phyloP scores from a whole-genome alignment of 2,113 vertebrate genomes.

The Cisticola juncidis region DNA sequence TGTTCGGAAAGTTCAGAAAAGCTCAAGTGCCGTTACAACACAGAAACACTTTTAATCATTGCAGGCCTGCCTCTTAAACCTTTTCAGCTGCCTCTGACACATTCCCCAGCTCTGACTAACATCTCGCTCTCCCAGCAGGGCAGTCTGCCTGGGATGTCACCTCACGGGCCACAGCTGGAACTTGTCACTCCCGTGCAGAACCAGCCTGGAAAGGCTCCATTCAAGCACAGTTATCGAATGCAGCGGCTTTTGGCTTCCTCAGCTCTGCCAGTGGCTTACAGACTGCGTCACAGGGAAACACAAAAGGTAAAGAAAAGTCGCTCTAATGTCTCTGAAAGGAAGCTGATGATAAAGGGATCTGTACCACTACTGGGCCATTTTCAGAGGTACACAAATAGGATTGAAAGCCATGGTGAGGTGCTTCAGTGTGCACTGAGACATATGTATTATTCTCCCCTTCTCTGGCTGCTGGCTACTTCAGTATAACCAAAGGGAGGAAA shows the following conservation, averaged over 20 bases:
- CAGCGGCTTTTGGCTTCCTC: not conserved
- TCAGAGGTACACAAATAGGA: not conserved
- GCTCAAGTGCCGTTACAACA: not conserved
- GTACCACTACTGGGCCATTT: not conserved
- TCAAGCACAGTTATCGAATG: not conserved
- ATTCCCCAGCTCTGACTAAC: not conserved
- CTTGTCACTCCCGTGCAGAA: not conserved
- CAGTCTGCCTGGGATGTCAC: not conserved
- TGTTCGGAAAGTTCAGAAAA: conserved; percentile 36
- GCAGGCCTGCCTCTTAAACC: conserved; percentile 26
- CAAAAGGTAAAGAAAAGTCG: not conserved
- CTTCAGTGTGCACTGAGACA: not conserved
- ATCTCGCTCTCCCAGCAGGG: not conserved
- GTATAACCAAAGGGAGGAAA: not conserved
- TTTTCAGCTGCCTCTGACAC: not conserved
- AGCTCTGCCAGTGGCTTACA: not conserved
- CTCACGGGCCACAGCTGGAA: not conserved
- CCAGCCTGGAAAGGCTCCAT: not conserved
- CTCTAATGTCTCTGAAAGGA: not conserved
- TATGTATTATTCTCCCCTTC: not conserved
- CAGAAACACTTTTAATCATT: conserved; percentile 25
- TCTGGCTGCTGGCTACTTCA: not conserved
- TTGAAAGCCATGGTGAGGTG: not conserved
- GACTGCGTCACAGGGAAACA: not conserved
- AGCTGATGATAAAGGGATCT: not conserved